Evolutionary conservation across 2,888 invertebrate genomes (phyloP).

Genomic region (Lacanobia oleracea): DNA sequence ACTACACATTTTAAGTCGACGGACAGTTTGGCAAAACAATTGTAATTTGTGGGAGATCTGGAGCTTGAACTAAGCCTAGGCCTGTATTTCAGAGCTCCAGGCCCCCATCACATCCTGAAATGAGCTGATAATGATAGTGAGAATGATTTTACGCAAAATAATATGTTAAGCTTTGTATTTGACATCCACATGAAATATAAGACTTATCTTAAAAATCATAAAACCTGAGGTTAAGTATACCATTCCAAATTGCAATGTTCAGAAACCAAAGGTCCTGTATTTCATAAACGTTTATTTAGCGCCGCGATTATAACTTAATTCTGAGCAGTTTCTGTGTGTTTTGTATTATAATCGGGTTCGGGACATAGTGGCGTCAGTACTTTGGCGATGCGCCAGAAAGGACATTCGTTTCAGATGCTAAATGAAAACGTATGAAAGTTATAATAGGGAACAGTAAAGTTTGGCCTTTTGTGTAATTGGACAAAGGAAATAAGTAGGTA

Average conservation of each 20-base stretch:
- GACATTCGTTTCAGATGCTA: conserved; percentile 60
- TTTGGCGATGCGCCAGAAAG: conserved; percentile 63
- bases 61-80: too few species aligned
- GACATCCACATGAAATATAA: too few species aligned
- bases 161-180: too few species aligned
- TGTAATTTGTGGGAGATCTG: too few species aligned
- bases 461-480: conserved; percentile 59
- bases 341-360: conserved; percentile 53
- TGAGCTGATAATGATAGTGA: too few species aligned
- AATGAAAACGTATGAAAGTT: conserved; percentile 65
- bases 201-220: neutral
- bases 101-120: too few species aligned
- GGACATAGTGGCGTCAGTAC: conserved; percentile 63
- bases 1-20: too few species aligned
- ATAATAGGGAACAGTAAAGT: conserved; percentile 57
- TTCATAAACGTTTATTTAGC: conserved; percentile 33
- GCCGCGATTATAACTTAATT: conserved; percentile 61
- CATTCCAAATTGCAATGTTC: neutral
- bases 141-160: too few species aligned
- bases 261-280: neutral
- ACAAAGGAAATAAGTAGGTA: conserved; percentile 53
- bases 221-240: neutral
- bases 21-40: too few species aligned
- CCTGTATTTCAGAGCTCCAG: too few species aligned
- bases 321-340: conserved; percentile 44